phyloP scores from a whole-genome alignment of 2,797 vertebrate species.

The Clarias pachynema region DNA sequence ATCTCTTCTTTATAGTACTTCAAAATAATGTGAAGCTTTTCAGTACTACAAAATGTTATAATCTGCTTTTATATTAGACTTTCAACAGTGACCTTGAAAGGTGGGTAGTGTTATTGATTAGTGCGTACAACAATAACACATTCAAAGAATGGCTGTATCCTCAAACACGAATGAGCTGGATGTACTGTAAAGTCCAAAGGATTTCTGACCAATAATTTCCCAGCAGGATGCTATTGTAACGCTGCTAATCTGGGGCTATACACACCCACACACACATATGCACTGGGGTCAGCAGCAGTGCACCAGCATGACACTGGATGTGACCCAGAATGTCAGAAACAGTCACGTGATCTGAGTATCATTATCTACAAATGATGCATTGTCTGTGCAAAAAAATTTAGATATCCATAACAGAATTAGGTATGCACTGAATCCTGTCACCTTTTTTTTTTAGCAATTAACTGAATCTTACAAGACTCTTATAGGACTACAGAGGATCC shows the following conservation, averaged over 20 bases:
- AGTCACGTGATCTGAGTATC: not conserved
- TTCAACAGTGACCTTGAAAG: conserved; percentile 37
- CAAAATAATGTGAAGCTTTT: not conserved
- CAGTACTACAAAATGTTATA: not conserved
- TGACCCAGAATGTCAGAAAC: conserved; percentile 15
- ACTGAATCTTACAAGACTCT: not conserved
- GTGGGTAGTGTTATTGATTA: conserved; percentile 39
- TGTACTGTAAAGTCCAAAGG: conserved; percentile 51
- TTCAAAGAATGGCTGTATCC: conserved; percentile 15
- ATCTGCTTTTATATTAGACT: not conserved
- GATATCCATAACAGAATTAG: not conserved
- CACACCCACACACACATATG: conserved; percentile 27
- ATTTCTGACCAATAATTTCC: conserved; percentile 64
- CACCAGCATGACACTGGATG: conserved; percentile 46
- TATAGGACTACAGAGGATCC: not conserved
- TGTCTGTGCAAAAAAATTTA: not conserved
- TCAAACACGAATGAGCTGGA: conserved; percentile 37
- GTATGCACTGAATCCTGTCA: not conserved
- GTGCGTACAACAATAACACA: conserved; percentile 27
- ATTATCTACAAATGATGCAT: not conserved
- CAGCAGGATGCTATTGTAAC: conserved; percentile 41
- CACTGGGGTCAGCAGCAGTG: conserved; percentile 58
- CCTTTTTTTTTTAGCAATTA: not conserved
- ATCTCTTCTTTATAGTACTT: not conserved
- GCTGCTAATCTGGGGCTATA: conserved; percentile 49